These are phyloP conservation scores for Beaufortia kweichowensis DNA, from an alignment of 2,113 vertebrate genomes.

Conservation along the genomic window DNA sequence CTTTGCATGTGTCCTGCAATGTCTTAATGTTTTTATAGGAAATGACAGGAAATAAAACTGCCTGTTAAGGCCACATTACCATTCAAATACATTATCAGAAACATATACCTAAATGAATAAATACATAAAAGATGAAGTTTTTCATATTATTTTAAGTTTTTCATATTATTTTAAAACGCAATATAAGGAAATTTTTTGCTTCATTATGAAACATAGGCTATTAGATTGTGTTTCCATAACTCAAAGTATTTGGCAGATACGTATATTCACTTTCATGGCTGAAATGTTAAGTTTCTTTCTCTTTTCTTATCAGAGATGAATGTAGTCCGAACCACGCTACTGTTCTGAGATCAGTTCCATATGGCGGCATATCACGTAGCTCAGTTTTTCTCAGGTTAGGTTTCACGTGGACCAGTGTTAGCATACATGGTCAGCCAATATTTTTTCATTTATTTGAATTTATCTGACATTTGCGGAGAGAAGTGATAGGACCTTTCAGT, in stretches of 20 bases:
- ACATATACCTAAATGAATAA: no score
- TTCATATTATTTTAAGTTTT: no score
- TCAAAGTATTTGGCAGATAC: neutral
- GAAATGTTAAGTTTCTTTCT: slow-evolving; percentile 28
- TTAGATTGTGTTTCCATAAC: slow-evolving; percentile 29
- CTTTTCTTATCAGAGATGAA: slow-evolving; percentile 7
- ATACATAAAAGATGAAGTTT: no score
- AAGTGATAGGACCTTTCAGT: slow-evolving; percentile 27
- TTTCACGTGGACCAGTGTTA: slow-evolving; percentile 30
- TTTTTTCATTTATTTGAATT: slow-evolving; percentile 17
- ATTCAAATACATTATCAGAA: no score
- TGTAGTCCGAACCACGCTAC: slow-evolving; percentile 41
- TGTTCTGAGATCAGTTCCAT: slow-evolving; percentile 53
- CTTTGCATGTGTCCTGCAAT: no score
- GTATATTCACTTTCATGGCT: slow-evolving; percentile 44
- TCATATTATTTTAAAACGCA: no score
- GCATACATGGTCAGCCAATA: slow-evolving; percentile 15
- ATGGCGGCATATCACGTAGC: slow-evolving; percentile 41
- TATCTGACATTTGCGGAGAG: slow-evolving; percentile 1
- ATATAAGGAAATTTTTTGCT: neutral
- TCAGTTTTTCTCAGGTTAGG: slow-evolving; percentile 23
- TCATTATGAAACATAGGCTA: neutral
- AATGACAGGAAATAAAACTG: no score
- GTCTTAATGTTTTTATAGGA: no score
- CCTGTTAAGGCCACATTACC: no score